Conservation (phyloP, 2,797 vertebrate species). For the Smutsia gigantea region DNA sequence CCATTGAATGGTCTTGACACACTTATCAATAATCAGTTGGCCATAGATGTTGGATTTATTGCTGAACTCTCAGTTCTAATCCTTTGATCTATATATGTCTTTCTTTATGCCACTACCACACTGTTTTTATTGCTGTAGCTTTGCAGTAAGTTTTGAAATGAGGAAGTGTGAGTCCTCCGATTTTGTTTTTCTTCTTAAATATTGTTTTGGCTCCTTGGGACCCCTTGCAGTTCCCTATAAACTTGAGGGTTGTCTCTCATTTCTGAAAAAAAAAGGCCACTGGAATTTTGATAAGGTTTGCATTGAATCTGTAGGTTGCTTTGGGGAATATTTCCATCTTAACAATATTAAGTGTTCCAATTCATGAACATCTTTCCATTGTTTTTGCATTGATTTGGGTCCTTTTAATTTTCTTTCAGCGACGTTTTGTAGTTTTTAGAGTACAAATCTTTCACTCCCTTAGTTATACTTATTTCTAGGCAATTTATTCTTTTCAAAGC, state of each 20-base stretch:
- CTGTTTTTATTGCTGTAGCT: not conserved
- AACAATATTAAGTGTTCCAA: not conserved
- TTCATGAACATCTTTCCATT: not conserved
- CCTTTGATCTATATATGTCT: not conserved
- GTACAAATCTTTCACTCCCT: not conserved
- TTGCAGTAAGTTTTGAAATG: not conserved
- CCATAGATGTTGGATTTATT: not conserved
- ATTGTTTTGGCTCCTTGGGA: not conserved
- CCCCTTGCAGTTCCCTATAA: not conserved
- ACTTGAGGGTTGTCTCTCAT: not conserved
- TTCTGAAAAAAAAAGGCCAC: not conserved
- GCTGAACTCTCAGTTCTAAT: not conserved
- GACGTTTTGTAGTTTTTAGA: not conserved
- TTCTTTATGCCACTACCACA: not conserved
- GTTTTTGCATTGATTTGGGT: not conserved
- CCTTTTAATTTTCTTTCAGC: not conserved
- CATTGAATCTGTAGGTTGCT: not conserved
- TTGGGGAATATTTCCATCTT: not conserved
- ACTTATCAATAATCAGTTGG: not conserved
- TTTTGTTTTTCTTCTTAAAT: not conserved
- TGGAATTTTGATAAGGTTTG: not conserved
- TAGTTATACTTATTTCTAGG: not conserved
- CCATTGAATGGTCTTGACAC: not conserved
- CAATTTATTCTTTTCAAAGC: not conserved
- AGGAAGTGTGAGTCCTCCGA: not conserved